Base-by-base conservation (phyloP, 2,113 vertebrate genomes). In the Tursiops truncatus region DNA sequence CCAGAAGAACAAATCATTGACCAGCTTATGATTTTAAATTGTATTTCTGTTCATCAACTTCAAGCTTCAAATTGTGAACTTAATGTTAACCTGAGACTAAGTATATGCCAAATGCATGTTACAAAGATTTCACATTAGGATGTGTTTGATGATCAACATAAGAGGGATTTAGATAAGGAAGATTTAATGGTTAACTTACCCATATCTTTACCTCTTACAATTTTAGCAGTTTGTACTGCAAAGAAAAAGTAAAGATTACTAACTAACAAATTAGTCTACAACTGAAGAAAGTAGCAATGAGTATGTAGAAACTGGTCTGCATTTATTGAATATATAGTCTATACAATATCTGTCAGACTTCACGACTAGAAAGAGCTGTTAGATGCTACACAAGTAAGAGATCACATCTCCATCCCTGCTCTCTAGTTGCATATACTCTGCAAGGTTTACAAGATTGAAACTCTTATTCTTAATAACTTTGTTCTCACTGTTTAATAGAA, bases 1-100 rank as follows among this genome's bases (percentile, higher is more conserved):
- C 68, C 73, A 25, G 63, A 91, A 84, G 38, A 85, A 80, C 44
- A 89, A 94, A 44, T 79, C 56, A 36, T 83, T 85, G 17, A 84
- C 87, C 79, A 86, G 33, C 25, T 96, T 93, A 38, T 63, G 28
- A 73, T 88, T 96, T 93, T 76, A 76, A 89, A 70, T 89, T 81
- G 1, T 81, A 89, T 89, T 92, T 92, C 70, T 77, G 60, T 25
- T 53, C 63, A 47, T 36, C 36, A 58, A 12, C 23, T 90, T 87
- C 13, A 86, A 62, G 14, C 36, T 95, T 79, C 14, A 3, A 89
- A 95, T 74, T 74, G 14, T 36, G 31, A 83, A 63, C 26, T 18
- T 36, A 58, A 63, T 60, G 38, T 79, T 80, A 92, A 70, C 53
- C 23, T 84, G 71, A 77, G 36, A 85, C 53, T 87, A 23, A 81